Evolutionary conservation across 2,797 vertebrate species (phyloP).

Genomic region (Corythornis leucogaster): DNA sequence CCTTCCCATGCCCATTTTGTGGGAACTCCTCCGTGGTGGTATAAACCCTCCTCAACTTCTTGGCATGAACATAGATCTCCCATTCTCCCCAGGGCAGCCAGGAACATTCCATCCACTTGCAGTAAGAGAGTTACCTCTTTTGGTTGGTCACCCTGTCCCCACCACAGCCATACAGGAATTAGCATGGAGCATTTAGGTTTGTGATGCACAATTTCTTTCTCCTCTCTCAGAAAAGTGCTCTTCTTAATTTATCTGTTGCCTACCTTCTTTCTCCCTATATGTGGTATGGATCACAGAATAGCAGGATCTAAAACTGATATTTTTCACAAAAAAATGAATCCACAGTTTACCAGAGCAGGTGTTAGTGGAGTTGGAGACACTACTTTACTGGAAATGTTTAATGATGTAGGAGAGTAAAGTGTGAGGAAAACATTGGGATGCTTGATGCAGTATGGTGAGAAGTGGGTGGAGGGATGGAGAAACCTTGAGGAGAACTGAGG

Average conservation of each 20-base stretch:
- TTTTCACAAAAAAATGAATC: not conserved
- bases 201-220: not conserved
- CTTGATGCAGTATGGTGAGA: fast-evolving
- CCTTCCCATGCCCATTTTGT: not conserved
- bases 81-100: not conserved
- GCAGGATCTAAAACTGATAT: not conserved
- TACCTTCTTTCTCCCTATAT: not conserved
- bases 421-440: not conserved
- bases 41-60: not conserved
- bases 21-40: fast-evolving
- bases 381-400: not conserved
- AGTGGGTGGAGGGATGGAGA: not conserved
- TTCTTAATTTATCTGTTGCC: fast-evolving
- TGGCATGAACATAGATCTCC: not conserved
- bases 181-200: not conserved
- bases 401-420: not conserved
- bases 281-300: not conserved
- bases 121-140: not conserved
- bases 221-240: not conserved
- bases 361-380: not conserved
- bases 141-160: fast-evolving
- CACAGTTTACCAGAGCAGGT: fast-evolving
- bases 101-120: not conserved
- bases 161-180: not conserved
- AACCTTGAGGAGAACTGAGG: fast-evolving